A percentile compares a stretch with the other conserved stretches of the same genome.
These are phyloP conservation scores for Styela clava DNA, from an alignment of 23 tunicate species.

Conservation along the genomic window DNA sequence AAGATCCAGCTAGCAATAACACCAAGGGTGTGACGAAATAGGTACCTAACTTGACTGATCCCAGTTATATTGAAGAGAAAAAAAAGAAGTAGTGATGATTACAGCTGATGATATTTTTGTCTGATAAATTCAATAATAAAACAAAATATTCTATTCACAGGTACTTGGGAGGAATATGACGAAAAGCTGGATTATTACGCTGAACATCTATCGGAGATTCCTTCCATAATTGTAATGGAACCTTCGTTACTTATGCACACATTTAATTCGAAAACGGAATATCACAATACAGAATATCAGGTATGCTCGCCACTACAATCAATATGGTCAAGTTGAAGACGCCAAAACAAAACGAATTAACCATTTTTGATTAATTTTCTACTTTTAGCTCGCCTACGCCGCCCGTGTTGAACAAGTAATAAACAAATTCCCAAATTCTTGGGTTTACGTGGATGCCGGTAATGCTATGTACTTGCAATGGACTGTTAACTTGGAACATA, in stretches of 20 bases:
- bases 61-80: too few species aligned
- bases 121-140: too few species aligned
- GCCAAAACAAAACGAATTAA: too few species aligned
- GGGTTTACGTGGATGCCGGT: conserved; percentile 98
- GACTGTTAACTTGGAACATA: conserved; percentile 89
- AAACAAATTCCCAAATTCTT: conserved; percentile 60
- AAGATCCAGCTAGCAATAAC: not conserved
- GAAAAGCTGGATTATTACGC: conserved; percentile 62
- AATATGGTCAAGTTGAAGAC: not conserved
- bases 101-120: too few species aligned
- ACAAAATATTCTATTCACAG: conserved; percentile 34
- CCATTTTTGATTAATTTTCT: not conserved
- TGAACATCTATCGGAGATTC: conserved; percentile 68
- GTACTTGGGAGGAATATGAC: conserved; percentile 92
- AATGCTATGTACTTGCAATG: conserved; percentile 99
- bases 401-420: conserved; percentile 62
- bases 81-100: too few species aligned
- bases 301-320: conserved; percentile 15
- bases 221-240: conserved; percentile 83
- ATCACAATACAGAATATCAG: conserved; percentile 77
- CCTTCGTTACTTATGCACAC: conserved; percentile 98
- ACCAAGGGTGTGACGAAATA: too few species aligned
- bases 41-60: too few species aligned
- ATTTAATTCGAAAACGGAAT: conserved; percentile 59
- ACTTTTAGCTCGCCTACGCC: conserved; percentile 59